Base-by-base conservation (phyloP, 2,888 invertebrate genomes). In the Drosophila cognata region DNA sequence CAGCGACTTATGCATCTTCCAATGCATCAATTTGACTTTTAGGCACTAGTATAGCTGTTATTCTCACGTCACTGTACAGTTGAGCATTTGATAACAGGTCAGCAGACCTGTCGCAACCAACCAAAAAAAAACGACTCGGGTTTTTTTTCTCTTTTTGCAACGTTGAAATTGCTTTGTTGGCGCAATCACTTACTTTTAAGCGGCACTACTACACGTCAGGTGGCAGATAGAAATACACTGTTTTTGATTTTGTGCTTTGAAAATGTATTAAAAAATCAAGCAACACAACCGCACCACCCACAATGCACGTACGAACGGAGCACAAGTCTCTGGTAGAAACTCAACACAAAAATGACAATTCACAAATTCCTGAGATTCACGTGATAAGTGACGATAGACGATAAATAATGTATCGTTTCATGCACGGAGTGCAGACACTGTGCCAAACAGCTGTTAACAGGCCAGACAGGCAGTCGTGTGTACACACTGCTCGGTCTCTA, bases 291-390 rank as follows among this genome's bases (percentile, higher is more conserved):
- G 89, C 87, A 79, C 82, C 84, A 81, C 88, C 89, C 85, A 88
- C 80, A 79, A 81, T 77, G 71, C 79, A 77, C 75, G 80, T 71
- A 78, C 82, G 69, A 79, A 79, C 74, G 74, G 69, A 77, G 75
- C 74, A 83, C 80, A 83, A 88, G 77, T 79, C 72, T 84, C 74
- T 77, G 59, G 70, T 71, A 73, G 71, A 88, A 90, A 90, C 80
- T 89, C 85, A 88, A 89, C 89, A 89, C 81, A 81, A 78, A 81
- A 89, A 71, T 85, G 88, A 84, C 84, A 84, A 78, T 84, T 87
- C 84, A 83, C 82, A 84, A 83, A 83, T 74, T 71, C 53, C 56
- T 70, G 43, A 74, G 62, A 71, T 82, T 88, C 83, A 88, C 83
- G 83, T 83, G 88, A 83, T 85, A 77, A 64, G 38, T 52, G 18